Evolutionary conservation across 37 sponge, comb jelly and placozoan genomes (phyloP).

Genomic region (Chondrosia reniformis): DNA sequence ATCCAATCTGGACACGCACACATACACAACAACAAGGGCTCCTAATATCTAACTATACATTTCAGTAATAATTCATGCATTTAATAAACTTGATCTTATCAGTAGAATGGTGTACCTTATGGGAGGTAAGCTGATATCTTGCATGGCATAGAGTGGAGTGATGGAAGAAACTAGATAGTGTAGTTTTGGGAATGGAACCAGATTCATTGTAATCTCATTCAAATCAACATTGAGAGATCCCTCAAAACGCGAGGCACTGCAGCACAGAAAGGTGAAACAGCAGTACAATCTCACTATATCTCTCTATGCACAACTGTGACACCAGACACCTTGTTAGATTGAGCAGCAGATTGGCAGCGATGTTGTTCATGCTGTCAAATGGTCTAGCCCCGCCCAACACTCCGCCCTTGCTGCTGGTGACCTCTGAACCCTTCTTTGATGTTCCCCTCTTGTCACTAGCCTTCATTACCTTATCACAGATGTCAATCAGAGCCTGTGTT

Average conservation of each 20-base stretch:
- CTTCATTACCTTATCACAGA: conserved; percentile 47
- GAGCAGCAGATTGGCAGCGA: conserved; percentile 93
- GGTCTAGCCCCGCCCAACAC: conserved; percentile 47
- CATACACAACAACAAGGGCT: neutral
- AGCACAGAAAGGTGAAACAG: neutral
- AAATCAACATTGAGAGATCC: conserved; percentile 97
- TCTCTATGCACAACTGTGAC: conserved; percentile 9
- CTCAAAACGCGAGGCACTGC: conserved; percentile 94
- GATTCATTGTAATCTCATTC: conserved; percentile 98
- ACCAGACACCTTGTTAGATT: conserved; percentile 78
- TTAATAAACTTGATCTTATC: no score
- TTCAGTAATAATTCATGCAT: neutral
- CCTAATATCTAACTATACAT: neutral
- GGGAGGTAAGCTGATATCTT: conserved; percentile 69
- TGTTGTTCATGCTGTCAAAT: conserved; percentile 96
- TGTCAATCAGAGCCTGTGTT: conserved; percentile 74
- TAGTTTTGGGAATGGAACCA: conserved; percentile 94
- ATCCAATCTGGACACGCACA: conserved; percentile 54
- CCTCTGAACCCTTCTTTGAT: conserved; percentile 18
- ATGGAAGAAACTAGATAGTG: conserved; percentile 93
- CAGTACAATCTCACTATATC: neutral
- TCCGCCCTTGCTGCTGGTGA: conserved; percentile 38
- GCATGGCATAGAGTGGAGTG: conserved; percentile 82
- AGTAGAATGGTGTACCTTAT: conserved; percentile 17
- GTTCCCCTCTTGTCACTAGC: conserved; percentile 29